Base-by-base conservation (phyloP, 2,797 vertebrate species). In the Synaphobranchus kaupii region DNA sequence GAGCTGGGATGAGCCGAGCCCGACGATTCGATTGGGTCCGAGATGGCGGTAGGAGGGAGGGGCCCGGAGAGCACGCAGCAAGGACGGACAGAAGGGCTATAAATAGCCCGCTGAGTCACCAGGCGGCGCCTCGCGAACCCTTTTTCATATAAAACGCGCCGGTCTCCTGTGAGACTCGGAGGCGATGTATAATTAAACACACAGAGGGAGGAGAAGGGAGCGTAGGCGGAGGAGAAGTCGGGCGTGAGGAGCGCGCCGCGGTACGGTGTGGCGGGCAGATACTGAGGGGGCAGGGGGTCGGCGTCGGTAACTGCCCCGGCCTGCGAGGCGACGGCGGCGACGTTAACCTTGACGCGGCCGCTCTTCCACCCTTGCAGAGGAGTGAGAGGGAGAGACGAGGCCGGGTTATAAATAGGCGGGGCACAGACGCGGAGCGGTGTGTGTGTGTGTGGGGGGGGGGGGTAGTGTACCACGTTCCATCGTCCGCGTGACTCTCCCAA, bases 71-170 rank as follows among this genome's bases (percentile, higher is more conserved):
- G 68, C 52, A 58, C 68, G 22, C n/a, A n/a, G 39, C 76, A 22
- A 44, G 66, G 73, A 80, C 60, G 54, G 87, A 88, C 86, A 89
- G 68, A 56, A 39, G 47, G 50, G 82, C 90, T 92, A 93, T 89
- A 90, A 89, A 92, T 91, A 93, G 84, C 87, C 83, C 25, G 88
- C 85, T 90, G 89, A 91, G 86, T 90, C 89, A 90, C 80, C 80
- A 78, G 91, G 88, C 88, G 89, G 86, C 88, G 91, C 87, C 88
- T 85, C 66, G 50, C 17, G 83, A 52, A 87, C 48, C 31, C 47
- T 85, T 88, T 63, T 47, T 87, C 56, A 92, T 54, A 86, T 44
- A 81, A 83, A 89, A 90, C 34, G 47, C 89, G 89, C 76, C 89
- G 50, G 84, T 87, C 88, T 54, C 86, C 87, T 86, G 66, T 15